Evolutionary conservation across 2,888 invertebrate genomes (phyloP), one percentile per base, ranked within the genome.

Genomic region (Drosophila peninsularis): DNA sequence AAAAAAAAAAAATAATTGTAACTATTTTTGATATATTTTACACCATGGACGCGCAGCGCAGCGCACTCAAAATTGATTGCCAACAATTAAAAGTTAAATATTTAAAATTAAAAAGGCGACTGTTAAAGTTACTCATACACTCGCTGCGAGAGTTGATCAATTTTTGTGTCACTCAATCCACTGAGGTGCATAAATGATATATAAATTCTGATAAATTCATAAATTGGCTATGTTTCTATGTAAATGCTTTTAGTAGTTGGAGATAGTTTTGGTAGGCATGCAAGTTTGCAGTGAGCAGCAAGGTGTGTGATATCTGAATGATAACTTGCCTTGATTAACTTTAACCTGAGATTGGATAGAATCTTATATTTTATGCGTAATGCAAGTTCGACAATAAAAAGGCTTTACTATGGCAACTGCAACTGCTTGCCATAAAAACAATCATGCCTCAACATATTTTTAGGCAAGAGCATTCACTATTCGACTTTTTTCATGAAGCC

Each of bases 11-110:
- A 54, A 56, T 66, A 67, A 49, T 50, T 32, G 49, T 62, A 62
- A 74, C 74, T 67, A 78, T 82, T 71, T 88, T 77, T 78, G 83
- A 55, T 55, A 42, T 55, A 80, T 86, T 82, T 82, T 79, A 64
- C 82, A 72, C 55, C 54, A 61, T 36, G 60, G 71, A 45, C 39
- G 42, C 39, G 37, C 67, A 49, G 45, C 44, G 54, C 32, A 41
- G 56, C 44, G 71, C 81, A 69, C 71, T 77, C 67, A 71, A 79
- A 85, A 89, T 88, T 80, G 89, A 85, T 85, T 85, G 89, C 86
- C 70, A 68, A 79, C 88, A 85, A 84, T 84, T 84, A 84, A 84
- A 84, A 88, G 74, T 84, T 89, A 88, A 89, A 79, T 66, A 87
- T 87, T 85, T 74, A 77, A 85, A 82, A 89, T 87, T 88, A 85